Percentiles rank a stretch among this genome's conserved stretches.
Conservation (phyloP, 2,888 invertebrate species). For the Trimorus sp. region DNA sequence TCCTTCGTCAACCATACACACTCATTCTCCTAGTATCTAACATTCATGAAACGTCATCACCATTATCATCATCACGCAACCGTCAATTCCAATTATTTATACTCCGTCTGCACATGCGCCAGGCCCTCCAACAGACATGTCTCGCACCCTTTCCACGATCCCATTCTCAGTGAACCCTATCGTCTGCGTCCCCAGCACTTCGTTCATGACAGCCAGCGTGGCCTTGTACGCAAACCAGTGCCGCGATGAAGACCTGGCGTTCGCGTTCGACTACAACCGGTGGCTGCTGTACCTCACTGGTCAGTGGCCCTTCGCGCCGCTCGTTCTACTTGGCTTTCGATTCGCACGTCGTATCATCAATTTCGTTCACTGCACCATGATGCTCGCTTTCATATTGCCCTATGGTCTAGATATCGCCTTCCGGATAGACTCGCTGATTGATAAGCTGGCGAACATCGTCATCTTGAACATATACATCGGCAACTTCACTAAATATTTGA, state of each 20-base stretch:
- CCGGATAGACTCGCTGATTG: neutral
- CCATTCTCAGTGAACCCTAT: too few species aligned
- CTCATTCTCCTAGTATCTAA: too few species aligned
- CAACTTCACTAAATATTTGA: neutral
- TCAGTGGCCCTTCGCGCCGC: neutral
- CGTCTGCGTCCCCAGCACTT: neutral
- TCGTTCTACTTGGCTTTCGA: neutral
- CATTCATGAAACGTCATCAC: too few species aligned
- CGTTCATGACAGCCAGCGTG: constrained; percentile 12
- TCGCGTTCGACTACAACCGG: constrained; percentile 14
- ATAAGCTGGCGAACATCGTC: constrained; percentile 8
- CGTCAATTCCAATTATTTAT: neutral
- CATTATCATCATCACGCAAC: too few species aligned
- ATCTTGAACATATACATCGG: constrained; percentile 11
- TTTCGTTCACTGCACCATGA: constrained; percentile 4
- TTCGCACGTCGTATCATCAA: neutral
- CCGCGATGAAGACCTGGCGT: constrained; percentile 6
- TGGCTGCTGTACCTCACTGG: constrained; percentile 15
- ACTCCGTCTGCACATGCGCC: neutral
- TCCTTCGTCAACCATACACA: too few species aligned
- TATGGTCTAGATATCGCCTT: constrained; percentile 12
- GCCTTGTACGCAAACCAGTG: neutral
- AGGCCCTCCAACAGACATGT: too few species aligned
- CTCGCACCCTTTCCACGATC: too few species aligned
- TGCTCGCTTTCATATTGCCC: constrained; percentile 15